These are phyloP conservation scores for Dermochelys coriacea DNA, from an alignment of 2,797 vertebrate genomes.

Conservation along the genomic window DNA sequence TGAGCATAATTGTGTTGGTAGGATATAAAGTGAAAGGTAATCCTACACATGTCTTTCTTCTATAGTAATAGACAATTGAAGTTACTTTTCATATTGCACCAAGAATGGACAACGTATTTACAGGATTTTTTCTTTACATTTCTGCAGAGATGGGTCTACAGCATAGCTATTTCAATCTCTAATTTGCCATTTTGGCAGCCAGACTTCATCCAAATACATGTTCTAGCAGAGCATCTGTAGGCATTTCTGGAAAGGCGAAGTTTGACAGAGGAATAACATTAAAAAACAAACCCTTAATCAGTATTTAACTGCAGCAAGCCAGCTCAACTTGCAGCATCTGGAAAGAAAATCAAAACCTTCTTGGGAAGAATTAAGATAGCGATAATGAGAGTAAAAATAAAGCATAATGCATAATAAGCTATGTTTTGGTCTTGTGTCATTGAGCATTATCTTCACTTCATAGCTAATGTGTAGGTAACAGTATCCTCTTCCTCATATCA, in stretches of 20 bases:
- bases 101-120: neutral
- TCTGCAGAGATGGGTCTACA: neutral
- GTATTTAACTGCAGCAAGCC: neutral
- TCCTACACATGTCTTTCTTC: neutral
- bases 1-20: neutral
- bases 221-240: neutral
- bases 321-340: slow-evolving; percentile 47
- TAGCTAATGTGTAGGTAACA: slow-evolving; percentile 34
- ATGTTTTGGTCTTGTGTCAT: slow-evolving; percentile 56
- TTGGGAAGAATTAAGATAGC: slow-evolving; percentile 51
- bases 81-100: neutral
- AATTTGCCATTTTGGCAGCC: neutral
- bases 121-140: neutral
- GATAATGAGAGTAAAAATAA: slow-evolving; percentile 27
- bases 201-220: neutral
- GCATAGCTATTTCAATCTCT: neutral
- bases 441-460: slow-evolving; percentile 51
- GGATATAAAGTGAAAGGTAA: neutral
- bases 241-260: neutral
- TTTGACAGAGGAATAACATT: neutral
- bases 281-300: neutral
- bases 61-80: neutral
- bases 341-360: slow-evolving; percentile 66
- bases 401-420: slow-evolving; percentile 28
- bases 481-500: slow-evolving; percentile 20